Evolutionary conservation across 2,888 invertebrate species (phyloP), one percentile per base, ranked within the genome.

Genomic region (Drymonia ruficornis): DNA sequence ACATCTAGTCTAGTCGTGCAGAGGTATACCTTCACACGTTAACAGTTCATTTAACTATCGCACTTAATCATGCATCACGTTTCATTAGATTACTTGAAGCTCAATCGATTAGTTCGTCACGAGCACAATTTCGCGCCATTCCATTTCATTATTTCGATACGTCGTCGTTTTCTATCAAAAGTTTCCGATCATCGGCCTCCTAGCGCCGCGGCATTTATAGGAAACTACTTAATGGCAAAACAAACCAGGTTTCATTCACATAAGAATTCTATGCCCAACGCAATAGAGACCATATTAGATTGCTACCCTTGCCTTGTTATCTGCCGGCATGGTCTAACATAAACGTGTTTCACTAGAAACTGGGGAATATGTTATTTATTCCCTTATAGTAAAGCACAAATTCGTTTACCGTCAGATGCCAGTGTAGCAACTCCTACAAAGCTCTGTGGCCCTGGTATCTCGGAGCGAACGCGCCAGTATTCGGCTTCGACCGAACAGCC

Each of bases 381-480:
- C 0, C 11, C 4, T 34, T 1, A 0, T 0, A 0, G 47, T 75
- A 83, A 61, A 64, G 78, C 60, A 52, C 55, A 74, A 59, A 68
- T 70, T 83, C 43, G 49, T 36, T 59, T 67, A 54, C 44, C 53
- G 38, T 43, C 23, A 23, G 6, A 19, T 49, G 44, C 54, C 54
- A 61, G 70, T 72, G 67, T 59, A 75, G 74, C 64, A 86, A 91
- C 91, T 92, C 91, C 91, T 91, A 88, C 90, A 83, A 71, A 80
- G 81, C 80, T 80, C 91, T 92, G 91, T 75, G 75, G 84, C 86
- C 91, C 91, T 92, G 87, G 92, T 92, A 91, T 87, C 89, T 91
- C 78, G 79, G 78, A 81, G 81, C 74, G 83, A 91, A 88, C 90
- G 91, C 91, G 92, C 92, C 92, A 92, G 90, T 91, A 90, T 91